Percentiles rank a stretch among this genome's conserved stretches.
These are phyloP conservation scores for Astropecten irregularis DNA, from an alignment of 53 echinoderm and acorn worm genomes.

Conservation along the genomic window DNA sequence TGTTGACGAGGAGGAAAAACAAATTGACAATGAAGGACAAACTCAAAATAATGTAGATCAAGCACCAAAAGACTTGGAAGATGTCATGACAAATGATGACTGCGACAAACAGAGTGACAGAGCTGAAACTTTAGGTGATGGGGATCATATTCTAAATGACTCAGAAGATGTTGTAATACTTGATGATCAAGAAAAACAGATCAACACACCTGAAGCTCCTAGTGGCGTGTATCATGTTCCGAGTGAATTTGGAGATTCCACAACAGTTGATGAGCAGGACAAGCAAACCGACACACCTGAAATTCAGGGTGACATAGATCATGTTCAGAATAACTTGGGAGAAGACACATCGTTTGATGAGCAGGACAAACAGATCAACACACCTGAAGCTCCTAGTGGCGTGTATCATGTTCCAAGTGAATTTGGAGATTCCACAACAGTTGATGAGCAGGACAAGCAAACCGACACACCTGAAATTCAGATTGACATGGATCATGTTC, in stretches of 20 bases:
- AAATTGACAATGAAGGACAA: background rate
- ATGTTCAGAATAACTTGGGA: slow-evolving; percentile 21
- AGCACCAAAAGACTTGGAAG: background rate
- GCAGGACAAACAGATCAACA: background rate
- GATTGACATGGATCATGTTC: slow-evolving; percentile 6
- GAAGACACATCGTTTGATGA: slow-evolving; percentile 10
- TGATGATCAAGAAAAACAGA: background rate
- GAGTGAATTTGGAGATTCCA: background rate
- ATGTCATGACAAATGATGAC: background rate
- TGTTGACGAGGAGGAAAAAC: background rate
- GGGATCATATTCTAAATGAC: slow-evolving; percentile 22
- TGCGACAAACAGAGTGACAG: too few species aligned
- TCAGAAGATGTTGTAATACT: slow-evolving; percentile 16
- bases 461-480: too few species aligned
- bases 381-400: background rate
- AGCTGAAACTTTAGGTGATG: slow-evolving; percentile 20
- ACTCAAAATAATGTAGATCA: background rate
- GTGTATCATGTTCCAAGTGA: background rate
- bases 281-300: background rate
- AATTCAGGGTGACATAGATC: slow-evolving; percentile 21
- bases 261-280: background rate
- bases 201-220: background rate
- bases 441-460: background rate
- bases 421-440: background rate
- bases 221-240: background rate